Evolutionary conservation across 2,888 invertebrate species (phyloP).

Genomic region (Axea sp.): DNA sequence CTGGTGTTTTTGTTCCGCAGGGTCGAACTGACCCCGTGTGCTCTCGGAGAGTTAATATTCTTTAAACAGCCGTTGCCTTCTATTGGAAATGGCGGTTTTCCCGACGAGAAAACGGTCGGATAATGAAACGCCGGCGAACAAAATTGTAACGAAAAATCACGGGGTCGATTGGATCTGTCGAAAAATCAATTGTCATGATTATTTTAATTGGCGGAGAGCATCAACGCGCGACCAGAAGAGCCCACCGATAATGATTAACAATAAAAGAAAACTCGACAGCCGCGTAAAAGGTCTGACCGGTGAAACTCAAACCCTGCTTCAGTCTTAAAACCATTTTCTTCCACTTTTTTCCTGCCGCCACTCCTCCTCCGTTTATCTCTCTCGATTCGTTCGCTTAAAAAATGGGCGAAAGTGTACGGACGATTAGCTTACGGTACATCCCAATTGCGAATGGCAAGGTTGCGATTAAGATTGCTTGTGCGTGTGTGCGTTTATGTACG

Average conservation of each 20-base stretch:
- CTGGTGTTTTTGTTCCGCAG: no score
- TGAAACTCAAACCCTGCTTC: constrained; percentile 48
- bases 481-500: constrained; percentile 4
- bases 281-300: constrained; percentile 36
- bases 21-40: no score
- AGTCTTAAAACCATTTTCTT: constrained; percentile 43
- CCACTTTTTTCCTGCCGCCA: constrained; percentile 17
- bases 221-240: constrained; percentile 14
- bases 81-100: no score
- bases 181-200: constrained; percentile 18
- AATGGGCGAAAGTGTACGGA: constrained; percentile 57
- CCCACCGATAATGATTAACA: constrained; percentile 52
- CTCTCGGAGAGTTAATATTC: no score
- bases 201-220: constrained; percentile 9
- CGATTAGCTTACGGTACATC: constrained; percentile 59
- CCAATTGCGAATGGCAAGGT: constrained; percentile 51
- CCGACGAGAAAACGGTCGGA: no score
- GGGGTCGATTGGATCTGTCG: no score
- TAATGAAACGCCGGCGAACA: no score
- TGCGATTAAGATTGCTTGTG: constrained; percentile 49
- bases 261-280: constrained; percentile 37
- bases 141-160: constrained; percentile 1
- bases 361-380: constrained; percentile 15
- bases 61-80: no score
- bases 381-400: constrained; percentile 36